Base-by-base conservation (phyloP, 2,888 invertebrate species). In the Hecatera dysodea region DNA sequence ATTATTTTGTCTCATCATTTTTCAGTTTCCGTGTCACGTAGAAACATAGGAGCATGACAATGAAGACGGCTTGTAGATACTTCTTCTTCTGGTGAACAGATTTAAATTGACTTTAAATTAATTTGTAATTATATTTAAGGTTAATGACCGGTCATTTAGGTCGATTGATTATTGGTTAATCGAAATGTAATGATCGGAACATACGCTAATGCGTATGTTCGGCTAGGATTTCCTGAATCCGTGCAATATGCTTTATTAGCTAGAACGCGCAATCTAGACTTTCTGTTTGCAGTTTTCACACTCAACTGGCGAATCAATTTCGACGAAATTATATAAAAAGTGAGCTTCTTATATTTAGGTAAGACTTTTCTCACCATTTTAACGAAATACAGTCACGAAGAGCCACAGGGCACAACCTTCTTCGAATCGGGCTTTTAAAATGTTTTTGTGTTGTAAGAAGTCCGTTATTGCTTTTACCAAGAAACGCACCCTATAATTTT, bases 1-100 rank as follows among this genome's bases (percentile, higher is more conserved):
- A 55, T 61, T 39, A 11, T 61, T 33, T n/a, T 67, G 7, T 62
- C 29, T 65, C 44, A 33, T 55, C 67, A 55, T 24, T 46, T 52
- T 79, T 65, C 55, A 65, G 48, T 64, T 67, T 65, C 59, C 80
- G 24, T 61, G 80, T 74, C 77, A 77, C 74, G 77, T 79, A 62
- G 61, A 33, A 24, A 29, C 55, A 46, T 24, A 44, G 64, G 53
- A 60, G 44, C 24, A 60, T 61, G 64, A 74, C 48, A 56, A 53
- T 53, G 52, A 44, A 44, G 24, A 67, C 36, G 19, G 17, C n/a
- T 39, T 65, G 33, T 33, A 15, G 7, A 27, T 24, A 62, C 55
- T 46, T 27, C 55, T 79, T 62, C 64, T 74, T 65, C 55, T 29
- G 27, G 48, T 29, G 22, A 75, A 59, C 50, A 69, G 62, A 78